Evolutionary conservation across 2,888 invertebrate species (phyloP).

Genomic region (Harmothoe impar): DNA sequence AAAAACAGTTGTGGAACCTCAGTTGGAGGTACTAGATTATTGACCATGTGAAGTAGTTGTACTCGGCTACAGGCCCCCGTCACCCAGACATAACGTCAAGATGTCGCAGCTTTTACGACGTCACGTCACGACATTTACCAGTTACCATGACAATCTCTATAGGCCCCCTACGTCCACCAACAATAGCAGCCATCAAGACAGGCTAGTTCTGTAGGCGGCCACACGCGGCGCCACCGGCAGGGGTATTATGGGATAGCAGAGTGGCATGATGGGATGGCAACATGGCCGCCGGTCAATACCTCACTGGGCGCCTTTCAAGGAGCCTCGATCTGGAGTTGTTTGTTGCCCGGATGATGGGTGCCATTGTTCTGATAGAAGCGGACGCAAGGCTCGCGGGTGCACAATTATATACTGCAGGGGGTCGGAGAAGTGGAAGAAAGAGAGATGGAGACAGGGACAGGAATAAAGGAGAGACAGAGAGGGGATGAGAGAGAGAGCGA

Average conservation of each 20-base stretch:
- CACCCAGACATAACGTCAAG: background rate
- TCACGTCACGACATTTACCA: background rate
- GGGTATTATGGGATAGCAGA: background rate
- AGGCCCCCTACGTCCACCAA: background rate
- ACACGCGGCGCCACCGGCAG: background rate
- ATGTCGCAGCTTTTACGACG: constrained; percentile 5
- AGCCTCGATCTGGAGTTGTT: background rate
- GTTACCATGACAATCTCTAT: background rate
- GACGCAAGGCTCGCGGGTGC: too few relatives aligned
- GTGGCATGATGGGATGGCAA: constrained; percentile 4
- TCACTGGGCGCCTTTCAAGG: background rate
- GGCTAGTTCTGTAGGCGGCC: background rate
- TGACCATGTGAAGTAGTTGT: too few relatives aligned
- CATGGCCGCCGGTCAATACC: background rate
- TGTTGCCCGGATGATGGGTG: background rate
- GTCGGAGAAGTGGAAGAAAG: background rate
- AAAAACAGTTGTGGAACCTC: too few relatives aligned
- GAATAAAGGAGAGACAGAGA: too few relatives aligned
- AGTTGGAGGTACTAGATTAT: too few relatives aligned
- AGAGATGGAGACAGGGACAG: background rate
- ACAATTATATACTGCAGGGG: too few relatives aligned
- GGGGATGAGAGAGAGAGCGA: too few relatives aligned
- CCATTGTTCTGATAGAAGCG: background rate
- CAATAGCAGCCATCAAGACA: background rate
- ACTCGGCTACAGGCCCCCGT: too few relatives aligned